Evolutionary conservation across 2,888 invertebrate species (phyloP).

Genomic region (Sympetrum striolatum): DNA sequence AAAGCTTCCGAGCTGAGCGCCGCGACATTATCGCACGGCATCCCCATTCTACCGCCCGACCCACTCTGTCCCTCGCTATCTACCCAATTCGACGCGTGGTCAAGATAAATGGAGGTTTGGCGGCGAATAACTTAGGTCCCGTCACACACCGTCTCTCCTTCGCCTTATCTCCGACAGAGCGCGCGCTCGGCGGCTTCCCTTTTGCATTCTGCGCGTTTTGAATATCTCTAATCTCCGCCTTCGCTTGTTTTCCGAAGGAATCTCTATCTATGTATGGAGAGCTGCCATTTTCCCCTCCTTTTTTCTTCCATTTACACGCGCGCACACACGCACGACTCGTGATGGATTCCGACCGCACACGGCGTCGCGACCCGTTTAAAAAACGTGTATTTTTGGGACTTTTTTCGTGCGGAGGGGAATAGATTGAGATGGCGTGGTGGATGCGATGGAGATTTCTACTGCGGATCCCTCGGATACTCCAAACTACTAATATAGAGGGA

Average conservation of each 20-base stretch:
- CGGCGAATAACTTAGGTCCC: not conserved
- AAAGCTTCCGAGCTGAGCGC: not conserved
- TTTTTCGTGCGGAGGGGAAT: not conserved
- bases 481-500: slow-evolving; percentile 35
- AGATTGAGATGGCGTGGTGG: not conserved
- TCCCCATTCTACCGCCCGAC: not conserved
- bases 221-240: slow-evolving; percentile 5
- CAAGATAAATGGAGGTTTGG: not conserved
- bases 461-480: slow-evolving; percentile 1
- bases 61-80: not conserved
- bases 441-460: not conserved
- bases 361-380: slow-evolving; percentile 39
- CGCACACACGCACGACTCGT: not conserved
- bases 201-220: slow-evolving; percentile 13
- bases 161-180: not conserved
- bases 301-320: not conserved
- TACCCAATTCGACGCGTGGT: not conserved
- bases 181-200: not conserved
- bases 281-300: not conserved
- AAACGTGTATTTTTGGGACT: slow-evolving; percentile 26
- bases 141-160: not conserved
- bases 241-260: not conserved
- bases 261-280: not conserved
- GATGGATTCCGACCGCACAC: slow-evolving; percentile 32
- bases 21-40: not conserved